Conservation (phyloP, 2,113 vertebrate genomes). For the Panthera leo region DNA sequence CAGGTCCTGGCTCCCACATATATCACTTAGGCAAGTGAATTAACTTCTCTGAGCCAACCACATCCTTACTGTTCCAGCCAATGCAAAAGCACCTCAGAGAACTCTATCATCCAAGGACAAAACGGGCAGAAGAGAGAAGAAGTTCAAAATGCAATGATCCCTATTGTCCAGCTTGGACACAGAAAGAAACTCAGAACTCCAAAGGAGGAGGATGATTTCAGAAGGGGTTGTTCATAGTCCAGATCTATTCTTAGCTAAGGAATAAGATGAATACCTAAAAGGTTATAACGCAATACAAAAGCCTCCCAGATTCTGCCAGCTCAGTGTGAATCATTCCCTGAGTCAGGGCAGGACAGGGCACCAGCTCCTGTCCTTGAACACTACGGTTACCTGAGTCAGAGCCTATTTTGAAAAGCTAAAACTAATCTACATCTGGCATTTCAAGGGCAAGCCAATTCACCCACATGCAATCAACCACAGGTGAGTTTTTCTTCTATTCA, state of each 20-base stretch:
- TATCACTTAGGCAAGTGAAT: constrained; percentile 23
- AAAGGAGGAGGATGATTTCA: not conserved
- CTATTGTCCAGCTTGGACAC: not conserved
- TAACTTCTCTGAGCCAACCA: constrained; percentile 35
- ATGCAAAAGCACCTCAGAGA: constrained; percentile 12
- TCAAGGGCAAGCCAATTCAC: constrained; percentile 44
- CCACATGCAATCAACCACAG: constrained; percentile 45
- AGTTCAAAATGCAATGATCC: not conserved
- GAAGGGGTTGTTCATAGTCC: constrained; percentile 31
- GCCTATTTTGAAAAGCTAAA: constrained; percentile 70
- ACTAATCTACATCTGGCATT: constrained; percentile 58
- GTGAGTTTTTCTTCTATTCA: constrained; percentile 62
- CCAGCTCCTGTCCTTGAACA: constrained; percentile 32
- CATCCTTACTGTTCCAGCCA: not conserved
- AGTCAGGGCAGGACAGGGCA: constrained; percentile 51
- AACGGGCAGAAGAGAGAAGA: not conserved
- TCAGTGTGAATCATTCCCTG: constrained; percentile 67
- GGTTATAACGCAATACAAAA: constrained; percentile 35
- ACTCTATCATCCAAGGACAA: constrained; percentile 19
- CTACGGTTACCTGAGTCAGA: constrained; percentile 68
- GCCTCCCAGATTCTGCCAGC: constrained; percentile 38
- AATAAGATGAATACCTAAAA: constrained; percentile 54
- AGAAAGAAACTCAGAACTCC: not conserved
- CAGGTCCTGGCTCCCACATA: constrained; percentile 22
- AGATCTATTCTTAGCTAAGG: constrained; percentile 66